Conservation (phyloP, 1,140 invertebrate genomes). For the Drosophila mojavensis region DNA sequence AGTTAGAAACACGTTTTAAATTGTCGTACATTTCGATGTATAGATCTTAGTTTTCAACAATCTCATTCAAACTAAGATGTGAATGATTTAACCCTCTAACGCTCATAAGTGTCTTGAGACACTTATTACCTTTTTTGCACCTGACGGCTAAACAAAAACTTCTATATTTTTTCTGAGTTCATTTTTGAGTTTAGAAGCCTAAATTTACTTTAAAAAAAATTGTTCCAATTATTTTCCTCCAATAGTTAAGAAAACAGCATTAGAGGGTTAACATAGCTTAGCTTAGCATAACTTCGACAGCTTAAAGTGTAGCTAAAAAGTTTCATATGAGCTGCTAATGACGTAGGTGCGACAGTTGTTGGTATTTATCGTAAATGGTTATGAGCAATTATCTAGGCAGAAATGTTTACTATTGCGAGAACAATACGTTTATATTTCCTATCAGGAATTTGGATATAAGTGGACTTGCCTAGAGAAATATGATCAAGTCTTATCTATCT, state of each 20-base stretch:
- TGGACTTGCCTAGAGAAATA: background rate
- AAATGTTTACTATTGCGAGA: background rate
- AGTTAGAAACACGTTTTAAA: background rate
- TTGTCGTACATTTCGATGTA: background rate
- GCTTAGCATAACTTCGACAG: slow-evolving; percentile 41
- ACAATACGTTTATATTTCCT: slow-evolving; percentile 3
- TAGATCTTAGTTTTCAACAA: background rate
- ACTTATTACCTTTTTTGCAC: too few species aligned
- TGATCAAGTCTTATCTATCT: background rate
- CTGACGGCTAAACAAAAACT: too few species aligned
- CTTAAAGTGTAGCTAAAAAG: slow-evolving; percentile 60
- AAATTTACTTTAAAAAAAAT: too few species aligned
- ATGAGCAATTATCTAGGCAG: slow-evolving; percentile 39
- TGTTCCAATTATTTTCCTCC: too few species aligned
- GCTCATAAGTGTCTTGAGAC: too few species aligned
- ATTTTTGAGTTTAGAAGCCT: too few species aligned
- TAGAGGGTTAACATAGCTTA: background rate
- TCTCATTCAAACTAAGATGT: slow-evolving; percentile 34
- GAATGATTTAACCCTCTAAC: too few species aligned
- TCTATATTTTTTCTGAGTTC: too few species aligned
- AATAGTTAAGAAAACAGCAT: too few species aligned
- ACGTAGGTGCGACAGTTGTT: slow-evolving; percentile 44
- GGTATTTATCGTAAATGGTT: slow-evolving; percentile 39
- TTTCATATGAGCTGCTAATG: slow-evolving; percentile 18
- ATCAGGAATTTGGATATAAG: background rate